These are phyloP conservation scores for Turnix velox DNA, from an alignment of 2,113 vertebrate genomes.

Conservation along the genomic window DNA sequence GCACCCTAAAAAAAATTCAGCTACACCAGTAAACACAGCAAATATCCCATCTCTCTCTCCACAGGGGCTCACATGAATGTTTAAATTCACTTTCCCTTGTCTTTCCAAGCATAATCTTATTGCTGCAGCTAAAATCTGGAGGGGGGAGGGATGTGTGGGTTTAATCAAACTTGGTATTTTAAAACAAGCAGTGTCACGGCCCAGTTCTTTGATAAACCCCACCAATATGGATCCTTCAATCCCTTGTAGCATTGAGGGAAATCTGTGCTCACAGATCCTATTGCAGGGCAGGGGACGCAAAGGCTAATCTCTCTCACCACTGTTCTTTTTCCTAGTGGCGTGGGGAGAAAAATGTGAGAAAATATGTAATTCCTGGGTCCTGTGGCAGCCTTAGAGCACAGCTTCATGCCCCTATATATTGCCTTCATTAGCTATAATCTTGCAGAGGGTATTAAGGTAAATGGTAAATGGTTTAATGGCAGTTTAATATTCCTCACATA, in stretches of 20 bases:
- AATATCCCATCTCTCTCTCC: rapidly evolving
- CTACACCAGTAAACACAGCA: not conserved
- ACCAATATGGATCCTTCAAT: not conserved
- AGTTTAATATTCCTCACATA: conserved; percentile 39
- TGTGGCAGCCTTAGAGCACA: not conserved
- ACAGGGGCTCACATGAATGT: rapidly evolving
- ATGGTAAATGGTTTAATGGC: not conserved
- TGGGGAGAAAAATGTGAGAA: conserved; percentile 19
- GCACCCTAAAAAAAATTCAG: not conserved
- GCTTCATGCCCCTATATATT: not conserved
- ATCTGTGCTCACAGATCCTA: not conserved
- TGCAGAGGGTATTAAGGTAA: not conserved
- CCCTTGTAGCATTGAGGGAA: not conserved
- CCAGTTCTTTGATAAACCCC: not conserved
- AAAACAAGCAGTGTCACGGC: not conserved
- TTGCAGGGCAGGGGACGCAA: not conserved
- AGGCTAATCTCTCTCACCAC: not conserved
- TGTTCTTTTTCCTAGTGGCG: not conserved
- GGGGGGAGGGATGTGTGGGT: not conserved
- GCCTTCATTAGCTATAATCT: not conserved
- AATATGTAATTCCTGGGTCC: not conserved
- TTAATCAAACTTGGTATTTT: not conserved
- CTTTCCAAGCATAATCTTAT: not conserved
- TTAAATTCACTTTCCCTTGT: not conserved
- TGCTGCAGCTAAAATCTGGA: not conserved